These are phyloP conservation scores for Actias luna DNA, from an alignment of 2,888 invertebrate genomes.

Conservation along the genomic window DNA sequence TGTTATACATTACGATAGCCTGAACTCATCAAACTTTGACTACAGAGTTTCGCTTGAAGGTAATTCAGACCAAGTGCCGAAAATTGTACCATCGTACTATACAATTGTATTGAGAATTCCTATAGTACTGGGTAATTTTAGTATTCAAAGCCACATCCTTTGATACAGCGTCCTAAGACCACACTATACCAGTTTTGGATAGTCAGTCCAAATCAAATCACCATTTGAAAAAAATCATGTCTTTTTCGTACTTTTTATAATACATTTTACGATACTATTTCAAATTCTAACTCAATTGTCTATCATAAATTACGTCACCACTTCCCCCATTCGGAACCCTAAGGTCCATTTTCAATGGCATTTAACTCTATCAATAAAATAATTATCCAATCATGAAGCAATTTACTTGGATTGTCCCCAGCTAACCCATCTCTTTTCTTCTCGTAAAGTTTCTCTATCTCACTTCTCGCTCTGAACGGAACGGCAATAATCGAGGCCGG, in stretches of 20 bases:
- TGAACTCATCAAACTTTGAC: not conserved
- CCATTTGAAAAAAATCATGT: no score
- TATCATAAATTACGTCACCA: slow-evolving; percentile 41
- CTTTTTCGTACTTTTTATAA: not conserved
- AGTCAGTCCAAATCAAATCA: no score
- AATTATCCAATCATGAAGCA: slow-evolving; percentile 80
- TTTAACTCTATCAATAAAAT: slow-evolving; percentile 78
- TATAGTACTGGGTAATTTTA: not conserved
- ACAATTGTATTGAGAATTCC: not conserved
- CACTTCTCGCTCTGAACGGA: slow-evolving; percentile 42
- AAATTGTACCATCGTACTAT: not conserved
- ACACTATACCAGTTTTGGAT: not conserved
- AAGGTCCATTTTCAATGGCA: slow-evolving; percentile 54
- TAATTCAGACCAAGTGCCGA: no score
- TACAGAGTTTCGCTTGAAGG: not conserved
- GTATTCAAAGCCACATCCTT: not conserved
- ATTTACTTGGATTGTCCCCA: slow-evolving; percentile 70
- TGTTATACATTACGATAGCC: not conserved
- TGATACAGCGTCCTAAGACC: not conserved
- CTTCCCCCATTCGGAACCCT: slow-evolving; percentile 45
- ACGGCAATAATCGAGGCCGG: slow-evolving; percentile 58
- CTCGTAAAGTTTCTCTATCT: slow-evolving; percentile 23
- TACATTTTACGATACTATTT: not conserved
- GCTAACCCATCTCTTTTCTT: slow-evolving; percentile 40
- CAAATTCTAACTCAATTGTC: slow-evolving; percentile 21